Evolutionary conservation across 2,888 invertebrate genomes (phyloP), one percentile per base, ranked within the genome.

Genomic region (Epinotia ramella): DNA sequence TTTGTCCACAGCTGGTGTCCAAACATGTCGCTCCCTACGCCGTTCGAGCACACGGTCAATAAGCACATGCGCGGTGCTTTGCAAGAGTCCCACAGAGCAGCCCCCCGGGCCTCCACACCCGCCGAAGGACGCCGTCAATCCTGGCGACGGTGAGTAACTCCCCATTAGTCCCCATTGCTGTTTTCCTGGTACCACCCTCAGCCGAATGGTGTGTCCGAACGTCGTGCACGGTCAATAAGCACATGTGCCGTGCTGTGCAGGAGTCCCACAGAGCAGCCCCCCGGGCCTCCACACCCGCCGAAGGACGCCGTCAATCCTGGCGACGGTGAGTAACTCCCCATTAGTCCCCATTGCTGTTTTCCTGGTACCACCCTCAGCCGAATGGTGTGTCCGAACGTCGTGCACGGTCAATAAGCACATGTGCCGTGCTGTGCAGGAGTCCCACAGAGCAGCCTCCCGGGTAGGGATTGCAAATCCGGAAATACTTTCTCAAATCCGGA

Each of bases 31-130:
- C 33, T 77, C 89, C 16, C 79, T 85, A 49, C 78, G 86, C 4
- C 83, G 84, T 13, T 77, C 81, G 28, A 72, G 81, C 40, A 82
- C 89, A 0, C 89, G 93, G 46, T 81, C 87, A 40, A 80, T 94
- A 71, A 87, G 84, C 88, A 91, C 91, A 0, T 87, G 91, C 82
- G 82, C 88, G 16, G 89, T 90, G 72, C 83, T 92, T 63, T 91
- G 91, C 88, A 94, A 94, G 87, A 90, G 91, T 63, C 88, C 93
- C 80, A 89, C 91, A 12, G 94, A 94, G 76, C 94, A 92, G 86
- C 94, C 94, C 12, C 91, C 91, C 2, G 87, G 84, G 6, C 88
- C 89, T 24, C 90, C 92, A 24, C 90, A 89, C 69, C 81, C 89
- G 18, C 84, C 88, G 70, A 93, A 94, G 81, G 93, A 93, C 24